Evolutionary conservation across 2,888 invertebrate genomes (phyloP), one percentile per base, ranked within the genome.

Genomic region (Prosopocoilus inquinatus): DNA sequence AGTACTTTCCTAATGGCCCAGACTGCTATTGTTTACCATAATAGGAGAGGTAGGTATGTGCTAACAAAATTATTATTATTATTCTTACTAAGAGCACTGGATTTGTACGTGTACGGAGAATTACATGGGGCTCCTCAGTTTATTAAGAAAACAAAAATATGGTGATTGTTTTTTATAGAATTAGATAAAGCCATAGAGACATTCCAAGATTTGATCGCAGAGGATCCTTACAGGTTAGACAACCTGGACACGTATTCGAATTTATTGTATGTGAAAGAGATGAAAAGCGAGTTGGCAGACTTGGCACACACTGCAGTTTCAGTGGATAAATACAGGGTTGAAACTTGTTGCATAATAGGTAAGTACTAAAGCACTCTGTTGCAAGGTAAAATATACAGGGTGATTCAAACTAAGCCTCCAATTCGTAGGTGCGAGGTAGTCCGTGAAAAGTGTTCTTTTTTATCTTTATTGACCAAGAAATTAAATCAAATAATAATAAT

Each of bases 341-440:
- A 99, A 80, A 98, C 98, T 0, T 98, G 98, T 76, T 96, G 95
- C 79, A 94, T 98, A 62, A 92, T 99, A 73, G 97, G 96, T 89
- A 78, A 79, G 78, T 66, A 41, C 4, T 3, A 28, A 28, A 51
- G 5, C 11, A 11, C 11, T 7, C 13, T 11, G 8, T 12, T 35
- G 9, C n/a, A n/a, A 9, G 35, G 35, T 35, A 35, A 35, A 9
- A 35, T 9, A 28, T 28, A 28, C 20, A 28, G 20, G 20, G 5
- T 28, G 20, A n/a, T n/a, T n/a, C n/a, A n/a, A n/a, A n/a, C n/a
- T n/a, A n/a, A n/a, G n/a, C n/a, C n/a, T n/a, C n/a, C n/a, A n/a
- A n/a, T n/a, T n/a, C n/a, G n/a, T n/a, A n/a, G n/a, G n/a, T n/a
- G n/a, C n/a, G n/a, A n/a, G n/a, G n/a, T n/a, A n/a, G n/a, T n/a